phyloP scores from a whole-genome alignment of 1,140 invertebrate genomes.

The Aleiodes sp. region DNA sequence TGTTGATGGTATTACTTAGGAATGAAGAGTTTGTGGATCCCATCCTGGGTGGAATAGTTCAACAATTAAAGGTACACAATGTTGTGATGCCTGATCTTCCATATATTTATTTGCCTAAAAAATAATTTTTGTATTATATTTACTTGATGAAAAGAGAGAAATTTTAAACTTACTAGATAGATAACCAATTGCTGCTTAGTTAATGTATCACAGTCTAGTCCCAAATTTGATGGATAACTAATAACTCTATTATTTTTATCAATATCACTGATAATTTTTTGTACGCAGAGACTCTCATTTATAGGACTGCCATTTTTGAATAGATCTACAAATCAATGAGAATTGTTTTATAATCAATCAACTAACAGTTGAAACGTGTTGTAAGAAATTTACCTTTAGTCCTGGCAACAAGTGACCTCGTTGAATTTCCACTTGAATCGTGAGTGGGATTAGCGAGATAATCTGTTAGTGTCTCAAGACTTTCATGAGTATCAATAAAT shows the following conservation, averaged over 20 bases:
- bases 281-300: conserved; percentile 55
- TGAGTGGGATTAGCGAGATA: conserved; percentile 66
- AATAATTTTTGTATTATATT: conserved; percentile 25
- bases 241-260: conserved; percentile 57
- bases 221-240: conserved; percentile 73
- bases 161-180: conserved; percentile 69
- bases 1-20: conserved; percentile 20
- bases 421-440: conserved; percentile 21
- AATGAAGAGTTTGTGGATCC: conserved; percentile 44
- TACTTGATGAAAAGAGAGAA: conserved; percentile 1
- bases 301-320: conserved; percentile 9
- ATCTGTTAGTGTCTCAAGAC: conserved; percentile 65
- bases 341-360: conserved; percentile 20
- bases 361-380: neutral
- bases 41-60: conserved; percentile 72
- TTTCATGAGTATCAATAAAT: conserved; percentile 66
- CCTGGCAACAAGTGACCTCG: neutral
- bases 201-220: conserved; percentile 65
- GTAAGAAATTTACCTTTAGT: conserved; percentile 13
- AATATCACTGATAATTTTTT: conserved; percentile 69
- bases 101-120: conserved; percentile 81
- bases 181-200: conserved; percentile 70
- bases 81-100: conserved; percentile 85
- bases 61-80: conserved; percentile 82
- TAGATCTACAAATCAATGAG: conserved; percentile 45